phyloP scores from a whole-genome alignment of 2,113 vertebrate species.

The Tragulus kanchil region DNA sequence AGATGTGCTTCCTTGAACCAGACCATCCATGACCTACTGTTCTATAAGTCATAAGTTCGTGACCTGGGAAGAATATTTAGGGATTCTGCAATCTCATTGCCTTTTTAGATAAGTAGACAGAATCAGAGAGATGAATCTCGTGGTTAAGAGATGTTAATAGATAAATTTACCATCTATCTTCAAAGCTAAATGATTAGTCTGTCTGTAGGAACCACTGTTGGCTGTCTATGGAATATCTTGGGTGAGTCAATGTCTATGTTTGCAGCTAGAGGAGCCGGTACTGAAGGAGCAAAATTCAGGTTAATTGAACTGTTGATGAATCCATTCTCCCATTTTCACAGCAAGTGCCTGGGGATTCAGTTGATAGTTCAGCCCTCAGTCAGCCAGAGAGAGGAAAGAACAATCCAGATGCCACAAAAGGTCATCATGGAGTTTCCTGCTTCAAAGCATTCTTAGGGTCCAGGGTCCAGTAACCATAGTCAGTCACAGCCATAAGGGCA shows the following conservation, averaged over 20 bases:
- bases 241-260: neutral
- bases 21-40: neutral
- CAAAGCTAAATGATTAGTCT: neutral
- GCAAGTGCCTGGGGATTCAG: neutral
- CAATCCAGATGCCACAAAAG: neutral
- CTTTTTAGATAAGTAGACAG: neutral
- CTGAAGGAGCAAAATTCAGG: neutral
- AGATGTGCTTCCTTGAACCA: neutral
- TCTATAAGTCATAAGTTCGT: neutral
- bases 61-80: neutral
- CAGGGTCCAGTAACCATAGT: slow-evolving; percentile 19
- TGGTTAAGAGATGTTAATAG: neutral
- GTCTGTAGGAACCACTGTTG: neutral
- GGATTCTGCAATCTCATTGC: neutral
- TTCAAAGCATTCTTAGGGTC: neutral
- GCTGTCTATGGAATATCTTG: neutral
- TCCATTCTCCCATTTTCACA: slow-evolving; percentile 1
- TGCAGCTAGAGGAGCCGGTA: neutral
- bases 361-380: neutral
- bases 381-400: neutral
- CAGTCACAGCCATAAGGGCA: neutral
- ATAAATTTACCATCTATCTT: neutral
- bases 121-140: neutral
- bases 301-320: neutral
- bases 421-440: neutral